Evolutionary conservation across 2,888 invertebrate species (phyloP).

Genomic region (Andrena trimmerana): DNA sequence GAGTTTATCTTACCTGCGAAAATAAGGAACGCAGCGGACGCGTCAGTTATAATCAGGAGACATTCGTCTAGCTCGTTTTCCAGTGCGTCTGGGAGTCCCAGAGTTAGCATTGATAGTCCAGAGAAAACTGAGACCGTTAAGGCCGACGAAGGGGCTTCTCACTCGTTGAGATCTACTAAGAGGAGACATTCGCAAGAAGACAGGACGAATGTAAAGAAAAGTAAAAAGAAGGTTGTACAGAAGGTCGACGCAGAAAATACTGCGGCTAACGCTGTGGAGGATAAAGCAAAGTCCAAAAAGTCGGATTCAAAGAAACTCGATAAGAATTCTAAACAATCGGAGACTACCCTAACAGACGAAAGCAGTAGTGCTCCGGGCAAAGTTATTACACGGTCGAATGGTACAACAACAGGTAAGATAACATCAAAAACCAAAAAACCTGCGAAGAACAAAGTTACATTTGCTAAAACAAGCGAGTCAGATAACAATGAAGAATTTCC

Average conservation of each 20-base stretch:
- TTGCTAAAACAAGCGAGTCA: constrained; percentile 69
- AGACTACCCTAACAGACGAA: constrained; percentile 55
- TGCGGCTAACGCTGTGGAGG: constrained; percentile 31
- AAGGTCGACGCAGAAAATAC: constrained; percentile 46
- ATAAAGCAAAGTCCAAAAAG: constrained; percentile 66
- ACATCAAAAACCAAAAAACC: constrained; percentile 77
- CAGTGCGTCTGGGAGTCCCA: constrained; percentile 89
- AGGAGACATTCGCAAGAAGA: constrained; percentile 76
- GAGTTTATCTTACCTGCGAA: constrained; percentile 81
- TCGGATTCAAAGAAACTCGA: constrained; percentile 67
- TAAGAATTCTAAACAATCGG: constrained; percentile 63
- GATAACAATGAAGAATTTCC: constrained; percentile 69
- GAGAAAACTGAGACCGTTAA: constrained; percentile 67
- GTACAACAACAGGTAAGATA: constrained; percentile 70
- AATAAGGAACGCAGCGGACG: constrained; percentile 88
- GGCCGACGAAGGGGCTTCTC: constrained; percentile 69
- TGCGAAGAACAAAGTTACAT: constrained; percentile 75
- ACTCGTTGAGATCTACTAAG: constrained; percentile 74
- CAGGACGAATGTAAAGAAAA: constrained; percentile 70
- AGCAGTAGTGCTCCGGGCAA: constrained; percentile 58
- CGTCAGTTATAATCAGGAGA: constrained; percentile 92
- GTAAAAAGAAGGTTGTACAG: constrained; percentile 69
- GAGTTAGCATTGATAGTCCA: constrained; percentile 85
- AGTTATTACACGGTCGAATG: constrained; percentile 72
- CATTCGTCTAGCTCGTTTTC: constrained; percentile 94